phyloP scores from a whole-genome alignment of 1,140 invertebrate genomes.

The Archivesica marissinica region DNA sequence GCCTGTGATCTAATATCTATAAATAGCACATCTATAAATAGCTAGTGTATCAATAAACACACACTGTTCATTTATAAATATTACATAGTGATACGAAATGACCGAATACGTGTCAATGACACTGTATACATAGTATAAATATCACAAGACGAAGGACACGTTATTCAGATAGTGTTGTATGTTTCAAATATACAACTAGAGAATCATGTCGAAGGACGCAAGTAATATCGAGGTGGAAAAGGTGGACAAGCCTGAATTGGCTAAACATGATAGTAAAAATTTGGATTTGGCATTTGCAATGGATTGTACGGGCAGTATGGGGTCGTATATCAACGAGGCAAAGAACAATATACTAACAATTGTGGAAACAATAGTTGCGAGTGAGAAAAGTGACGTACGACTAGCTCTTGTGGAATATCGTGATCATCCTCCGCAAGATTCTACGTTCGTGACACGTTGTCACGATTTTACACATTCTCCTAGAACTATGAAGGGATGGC shows the following conservation, averaged over 20 bases:
- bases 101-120: too few species aligned
- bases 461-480: conserved; percentile 73
- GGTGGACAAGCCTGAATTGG: conserved; percentile 58
- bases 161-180: too few species aligned
- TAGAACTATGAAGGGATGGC: conserved; percentile 70
- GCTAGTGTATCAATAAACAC: too few species aligned
- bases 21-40: too few species aligned
- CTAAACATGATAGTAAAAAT: conserved; percentile 67
- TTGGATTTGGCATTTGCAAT: conserved; percentile 76
- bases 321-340: conserved; percentile 70
- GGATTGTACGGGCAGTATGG: conserved; percentile 76
- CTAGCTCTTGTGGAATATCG: conserved; percentile 75
- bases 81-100: too few species aligned
- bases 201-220: too few species aligned
- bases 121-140: too few species aligned
- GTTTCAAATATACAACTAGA: too few species aligned
- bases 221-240: conserved; percentile 9
- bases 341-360: conserved; percentile 69
- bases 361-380: conserved; percentile 71
- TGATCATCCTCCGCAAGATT: conserved; percentile 72
- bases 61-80: too few species aligned
- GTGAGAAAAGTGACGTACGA: conserved; percentile 65
- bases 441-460: conserved; percentile 66
- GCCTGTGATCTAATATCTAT: too few species aligned
- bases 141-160: too few species aligned